A percentile compares a stretch with the other conserved stretches of the same genome.
Evolutionary conservation across 2,797 vertebrate genomes (phyloP).

Genomic region (Phylloscopus collybita): DNA sequence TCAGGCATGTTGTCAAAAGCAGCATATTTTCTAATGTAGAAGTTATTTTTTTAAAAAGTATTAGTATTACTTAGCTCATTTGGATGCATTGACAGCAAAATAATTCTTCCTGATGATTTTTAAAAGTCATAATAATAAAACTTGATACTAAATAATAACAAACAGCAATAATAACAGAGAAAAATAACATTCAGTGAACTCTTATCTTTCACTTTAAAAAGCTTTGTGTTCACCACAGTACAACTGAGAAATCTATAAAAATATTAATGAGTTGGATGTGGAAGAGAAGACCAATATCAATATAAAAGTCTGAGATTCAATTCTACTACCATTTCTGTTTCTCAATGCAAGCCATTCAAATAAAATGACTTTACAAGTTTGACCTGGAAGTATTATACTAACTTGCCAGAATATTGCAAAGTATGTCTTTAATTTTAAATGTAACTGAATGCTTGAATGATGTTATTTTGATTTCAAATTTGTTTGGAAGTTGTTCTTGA

Average conservation of each 20-base stretch:
- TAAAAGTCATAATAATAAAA: not conserved
- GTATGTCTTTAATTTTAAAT: not conserved
- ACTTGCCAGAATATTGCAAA: not conserved
- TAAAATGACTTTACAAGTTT: not conserved
- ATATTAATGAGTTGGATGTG: not conserved
- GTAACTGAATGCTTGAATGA: not conserved
- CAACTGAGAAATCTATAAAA: not conserved
- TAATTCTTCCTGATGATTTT: not conserved
- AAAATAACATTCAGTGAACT: not conserved
- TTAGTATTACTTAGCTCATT: not conserved
- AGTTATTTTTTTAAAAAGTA: rapidly evolving
- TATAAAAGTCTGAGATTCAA: not conserved
- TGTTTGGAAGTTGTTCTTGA: not conserved
- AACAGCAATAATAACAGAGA: not conserved
- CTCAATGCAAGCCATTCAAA: not conserved
- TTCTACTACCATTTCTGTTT: not conserved
- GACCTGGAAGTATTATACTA: not conserved
- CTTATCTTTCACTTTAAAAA: not conserved
- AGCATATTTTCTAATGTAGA: not conserved
- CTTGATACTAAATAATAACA: not conserved
- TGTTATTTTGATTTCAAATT: not conserved
- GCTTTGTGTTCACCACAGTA: not conserved
- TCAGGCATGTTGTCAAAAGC: not conserved
- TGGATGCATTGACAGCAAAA: not conserved
- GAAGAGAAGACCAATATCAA: not conserved